phyloP scores from a whole-genome alignment of 2,888 invertebrate genomes.

The Eudemis profundana region DNA sequence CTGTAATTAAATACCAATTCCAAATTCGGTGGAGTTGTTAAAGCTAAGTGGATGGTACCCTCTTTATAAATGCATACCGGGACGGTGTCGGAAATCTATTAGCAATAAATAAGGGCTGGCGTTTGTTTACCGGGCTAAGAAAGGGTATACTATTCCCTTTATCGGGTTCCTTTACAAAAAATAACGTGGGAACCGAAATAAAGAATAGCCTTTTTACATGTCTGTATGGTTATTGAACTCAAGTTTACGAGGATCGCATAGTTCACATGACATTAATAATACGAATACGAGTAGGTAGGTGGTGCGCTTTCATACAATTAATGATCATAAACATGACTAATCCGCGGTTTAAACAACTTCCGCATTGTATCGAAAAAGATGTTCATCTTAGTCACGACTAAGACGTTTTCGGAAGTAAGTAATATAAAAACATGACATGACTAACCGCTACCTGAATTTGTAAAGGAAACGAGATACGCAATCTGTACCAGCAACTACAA shows the following conservation, averaged over 20 bases:
- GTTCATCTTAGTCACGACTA: too few relatives aligned
- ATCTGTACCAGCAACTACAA: slow-evolving; percentile 11
- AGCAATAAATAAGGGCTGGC: slow-evolving; percentile 81
- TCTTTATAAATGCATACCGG: slow-evolving; percentile 68
- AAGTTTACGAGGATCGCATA: slow-evolving; percentile 63
- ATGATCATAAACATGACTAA: slow-evolving; percentile 46
- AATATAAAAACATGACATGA: slow-evolving; percentile 31
- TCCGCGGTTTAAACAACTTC: slow-evolving; percentile 44
- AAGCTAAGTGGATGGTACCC: slow-evolving; percentile 62
- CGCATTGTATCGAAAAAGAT: slow-evolving; percentile 43
- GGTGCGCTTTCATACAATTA: slow-evolving; percentile 35
- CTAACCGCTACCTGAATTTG: slow-evolving; percentile 15
- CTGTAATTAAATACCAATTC: slow-evolving; percentile 14
- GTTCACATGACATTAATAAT: slow-evolving; percentile 50
- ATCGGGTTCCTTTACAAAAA: slow-evolving; percentile 79
- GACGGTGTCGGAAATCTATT: slow-evolving; percentile 79
- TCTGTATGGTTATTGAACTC: slow-evolving; percentile 68
- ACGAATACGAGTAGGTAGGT: slow-evolving; percentile 30
- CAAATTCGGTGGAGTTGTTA: slow-evolving; percentile 35
- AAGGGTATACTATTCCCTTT: slow-evolving; percentile 83
- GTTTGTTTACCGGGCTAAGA: slow-evolving; percentile 76
- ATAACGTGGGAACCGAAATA: slow-evolving; percentile 81
- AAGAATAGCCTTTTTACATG: slow-evolving; percentile 77
- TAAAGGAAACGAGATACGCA: slow-evolving; percentile 1
- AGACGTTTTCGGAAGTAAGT: slow-evolving; percentile 42